These are phyloP conservation scores for Dryobates pubescens DNA, from an alignment of 2,797 vertebrate species.

Conservation along the genomic window DNA sequence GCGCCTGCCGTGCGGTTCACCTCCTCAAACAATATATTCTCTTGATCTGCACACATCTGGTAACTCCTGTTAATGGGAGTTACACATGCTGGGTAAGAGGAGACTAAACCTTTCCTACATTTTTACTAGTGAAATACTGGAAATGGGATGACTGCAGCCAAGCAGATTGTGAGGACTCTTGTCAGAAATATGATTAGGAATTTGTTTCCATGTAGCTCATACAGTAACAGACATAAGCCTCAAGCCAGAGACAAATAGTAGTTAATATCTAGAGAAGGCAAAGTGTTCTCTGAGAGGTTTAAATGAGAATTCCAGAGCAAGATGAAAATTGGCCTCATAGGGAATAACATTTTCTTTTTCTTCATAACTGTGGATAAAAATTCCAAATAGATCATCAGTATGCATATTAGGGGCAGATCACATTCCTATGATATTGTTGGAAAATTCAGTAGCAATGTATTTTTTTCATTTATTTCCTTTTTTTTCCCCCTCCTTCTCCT, in stretches of 20 bases:
- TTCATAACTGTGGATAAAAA: conserved; percentile 60
- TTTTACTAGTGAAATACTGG: conserved; percentile 60
- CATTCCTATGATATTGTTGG: conserved; percentile 69
- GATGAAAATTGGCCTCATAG: conserved; percentile 61
- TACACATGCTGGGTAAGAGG: conserved; percentile 27
- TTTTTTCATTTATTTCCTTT: conserved; percentile 12
- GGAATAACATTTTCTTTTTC: conserved; percentile 67
- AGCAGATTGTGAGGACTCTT: conserved; percentile 57
- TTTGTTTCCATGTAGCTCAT: conserved; percentile 64
- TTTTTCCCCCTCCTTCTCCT: neutral
- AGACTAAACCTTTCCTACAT: conserved; percentile 50
- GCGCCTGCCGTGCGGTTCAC: neutral
- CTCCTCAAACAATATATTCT: neutral
- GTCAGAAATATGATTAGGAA: conserved; percentile 61
- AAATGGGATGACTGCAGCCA: conserved; percentile 47
- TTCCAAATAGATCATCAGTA: conserved; percentile 68
- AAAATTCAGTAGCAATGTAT: conserved; percentile 67
- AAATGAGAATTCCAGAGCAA: conserved; percentile 75
- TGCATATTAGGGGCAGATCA: conserved; percentile 60
- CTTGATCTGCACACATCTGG: conserved; percentile 20
- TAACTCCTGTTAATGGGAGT: neutral
- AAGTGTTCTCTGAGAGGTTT: conserved; percentile 51
- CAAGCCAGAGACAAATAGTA: conserved; percentile 36
- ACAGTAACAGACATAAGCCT: conserved; percentile 31
- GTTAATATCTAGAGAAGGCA: conserved; percentile 54